Conservation (phyloP, 2,888 invertebrate genomes). For the Drosophila dives region DNA sequence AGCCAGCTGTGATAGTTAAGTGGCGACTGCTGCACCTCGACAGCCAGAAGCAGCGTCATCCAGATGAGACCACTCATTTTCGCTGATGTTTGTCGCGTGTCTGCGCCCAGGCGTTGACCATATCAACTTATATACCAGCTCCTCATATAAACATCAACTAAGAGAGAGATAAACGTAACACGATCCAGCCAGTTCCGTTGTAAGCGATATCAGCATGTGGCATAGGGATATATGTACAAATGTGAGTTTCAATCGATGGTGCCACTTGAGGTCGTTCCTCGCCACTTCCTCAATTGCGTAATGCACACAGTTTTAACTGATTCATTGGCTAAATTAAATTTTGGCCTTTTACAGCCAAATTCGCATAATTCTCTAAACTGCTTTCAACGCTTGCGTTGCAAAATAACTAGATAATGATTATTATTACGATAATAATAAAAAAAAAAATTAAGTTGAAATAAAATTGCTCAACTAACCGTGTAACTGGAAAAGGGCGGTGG, state of each 20-base stretch:
- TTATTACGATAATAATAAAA: slow-evolving; percentile 24
- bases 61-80: slow-evolving; percentile 22
- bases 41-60: slow-evolving; percentile 13
- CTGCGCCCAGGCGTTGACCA: slow-evolving; percentile 17
- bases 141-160: not conserved
- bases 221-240: slow-evolving; percentile 26
- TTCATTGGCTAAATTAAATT: slow-evolving; percentile 10
- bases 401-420: slow-evolving; percentile 21
- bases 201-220: slow-evolving; percentile 41
- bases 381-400: slow-evolving; percentile 54
- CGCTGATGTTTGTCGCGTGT: slow-evolving; percentile 12
- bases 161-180: slow-evolving; percentile 22
- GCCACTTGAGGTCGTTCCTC: slow-evolving; percentile 24
- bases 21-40: slow-evolving; percentile 22
- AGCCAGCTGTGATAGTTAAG: slow-evolving; percentile 41
- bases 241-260: not conserved
- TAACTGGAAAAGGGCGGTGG: slow-evolving; percentile 24
- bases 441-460: not conserved
- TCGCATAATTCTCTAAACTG: slow-evolving; percentile 27
- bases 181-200: slow-evolving; percentile 45
- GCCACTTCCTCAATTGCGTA: slow-evolving; percentile 41
- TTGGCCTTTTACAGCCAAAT: slow-evolving; percentile 17
- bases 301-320: not conserved
- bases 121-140: slow-evolving; percentile 41
- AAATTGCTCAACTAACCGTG: slow-evolving; percentile 64